Evolutionary conservation across 2,113 vertebrate species (phyloP).

Genomic region (Atherinomorus stipes): DNA sequence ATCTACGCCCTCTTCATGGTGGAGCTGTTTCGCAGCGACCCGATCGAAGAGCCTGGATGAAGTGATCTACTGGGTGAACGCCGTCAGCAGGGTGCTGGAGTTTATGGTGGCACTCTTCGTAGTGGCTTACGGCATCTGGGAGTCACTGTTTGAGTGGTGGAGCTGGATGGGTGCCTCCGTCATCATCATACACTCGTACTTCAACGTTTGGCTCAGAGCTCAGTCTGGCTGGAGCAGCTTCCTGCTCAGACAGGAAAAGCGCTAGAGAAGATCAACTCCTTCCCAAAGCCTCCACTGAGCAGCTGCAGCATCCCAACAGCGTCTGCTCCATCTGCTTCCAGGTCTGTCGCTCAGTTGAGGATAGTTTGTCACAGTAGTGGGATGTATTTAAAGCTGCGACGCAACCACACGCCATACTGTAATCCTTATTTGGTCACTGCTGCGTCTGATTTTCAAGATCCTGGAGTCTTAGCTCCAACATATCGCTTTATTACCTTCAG

Average conservation of each 20-base stretch:
- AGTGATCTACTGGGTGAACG: constrained; percentile 88
- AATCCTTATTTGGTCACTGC: not conserved
- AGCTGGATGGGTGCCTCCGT: constrained; percentile 91
- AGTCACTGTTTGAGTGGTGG: constrained; percentile 89
- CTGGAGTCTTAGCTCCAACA: not conserved
- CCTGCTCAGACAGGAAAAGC: constrained; percentile 87
- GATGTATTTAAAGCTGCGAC: not conserved
- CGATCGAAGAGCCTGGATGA: constrained; percentile 88
- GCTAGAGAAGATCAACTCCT: constrained; percentile 88
- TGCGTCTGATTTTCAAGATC: not conserved
- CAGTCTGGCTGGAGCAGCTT: constrained; percentile 90
- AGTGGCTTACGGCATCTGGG: constrained; percentile 89
- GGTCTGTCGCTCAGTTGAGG: constrained; percentile 69
- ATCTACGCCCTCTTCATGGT: constrained; percentile 88
- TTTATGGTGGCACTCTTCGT: constrained; percentile 90
- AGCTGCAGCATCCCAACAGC: constrained; percentile 84
- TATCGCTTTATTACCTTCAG: too few species aligned
- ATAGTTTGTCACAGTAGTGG: not conserved
- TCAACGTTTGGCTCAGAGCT: constrained; percentile 90
- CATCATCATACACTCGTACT: constrained; percentile 90
- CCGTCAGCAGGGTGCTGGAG: constrained; percentile 88
- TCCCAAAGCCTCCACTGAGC: constrained; percentile 79
- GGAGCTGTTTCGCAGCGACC: constrained; percentile 82
- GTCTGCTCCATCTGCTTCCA: constrained; percentile 92
- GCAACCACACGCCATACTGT: not conserved